Percentiles rank a stretch among this genome's conserved stretches.
phyloP scores from a whole-genome alignment of 2,113 vertebrate genomes.

The Xiphias gladius region DNA sequence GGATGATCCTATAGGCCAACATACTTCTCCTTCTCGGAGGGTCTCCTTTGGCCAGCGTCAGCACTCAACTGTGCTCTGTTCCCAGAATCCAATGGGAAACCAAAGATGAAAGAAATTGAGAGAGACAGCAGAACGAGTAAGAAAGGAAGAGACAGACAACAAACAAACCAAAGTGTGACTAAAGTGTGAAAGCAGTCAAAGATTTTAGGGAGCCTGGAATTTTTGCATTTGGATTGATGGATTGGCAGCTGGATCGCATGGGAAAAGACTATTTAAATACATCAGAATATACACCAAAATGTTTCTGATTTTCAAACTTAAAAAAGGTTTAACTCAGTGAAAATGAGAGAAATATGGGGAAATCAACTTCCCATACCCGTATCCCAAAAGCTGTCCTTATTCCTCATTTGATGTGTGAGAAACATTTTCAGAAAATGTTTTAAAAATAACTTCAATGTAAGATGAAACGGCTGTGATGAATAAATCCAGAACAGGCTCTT shows the following conservation, averaged over 20 bases:
- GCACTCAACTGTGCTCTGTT: constrained; percentile 85
- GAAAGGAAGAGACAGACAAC: constrained; percentile 54
- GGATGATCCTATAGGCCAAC: constrained; percentile 73
- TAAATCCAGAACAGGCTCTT: constrained; percentile 17
- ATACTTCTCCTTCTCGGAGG: constrained; percentile 84
- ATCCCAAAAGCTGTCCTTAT: constrained; percentile 2
- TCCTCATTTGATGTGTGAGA: constrained; percentile 13
- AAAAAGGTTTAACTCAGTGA: constrained; percentile 2
- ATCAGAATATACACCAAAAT: neutral
- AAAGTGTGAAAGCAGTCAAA: constrained; percentile 7
- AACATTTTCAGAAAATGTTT: neutral
- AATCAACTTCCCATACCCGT: neutral
- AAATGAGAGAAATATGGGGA: constrained; percentile 9
- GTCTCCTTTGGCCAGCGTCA: constrained; percentile 83
- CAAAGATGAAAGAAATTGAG: constrained; percentile 59
- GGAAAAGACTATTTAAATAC: neutral
- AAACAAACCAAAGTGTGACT: constrained; percentile 46
- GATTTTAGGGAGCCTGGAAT: neutral
- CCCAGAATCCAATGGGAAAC: constrained; percentile 75
- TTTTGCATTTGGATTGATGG: constrained; percentile 7
- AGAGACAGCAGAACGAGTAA: constrained; percentile 67
- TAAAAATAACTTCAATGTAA: neutral
- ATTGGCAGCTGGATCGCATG: neutral
- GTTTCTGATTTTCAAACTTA: neutral
- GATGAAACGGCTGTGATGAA: constrained; percentile 14